Evolutionary conservation across 2,888 invertebrate species (phyloP).

Genomic region (Coleophora deauratella): DNA sequence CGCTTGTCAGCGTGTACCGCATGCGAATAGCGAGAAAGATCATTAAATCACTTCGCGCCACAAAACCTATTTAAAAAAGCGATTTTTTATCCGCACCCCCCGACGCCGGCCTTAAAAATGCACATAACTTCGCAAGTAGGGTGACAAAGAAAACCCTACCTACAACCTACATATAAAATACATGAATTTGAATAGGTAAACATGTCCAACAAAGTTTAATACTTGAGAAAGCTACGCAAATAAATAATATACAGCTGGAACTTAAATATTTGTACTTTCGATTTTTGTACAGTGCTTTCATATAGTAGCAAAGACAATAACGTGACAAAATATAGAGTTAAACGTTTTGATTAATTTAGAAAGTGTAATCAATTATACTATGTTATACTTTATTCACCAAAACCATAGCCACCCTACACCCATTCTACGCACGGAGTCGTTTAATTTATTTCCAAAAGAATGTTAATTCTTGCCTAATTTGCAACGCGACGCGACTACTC

Average conservation of each 20-base stretch:
- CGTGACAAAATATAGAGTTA: too few relatives aligned
- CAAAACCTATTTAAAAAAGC: constrained; percentile 65
- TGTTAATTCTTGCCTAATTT: constrained; percentile 35
- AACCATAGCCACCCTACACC: too few relatives aligned
- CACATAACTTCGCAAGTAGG: constrained; percentile 28
- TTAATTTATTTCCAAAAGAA: constrained; percentile 44
- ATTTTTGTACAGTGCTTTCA: too few relatives aligned
- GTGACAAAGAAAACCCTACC: constrained; percentile 12
- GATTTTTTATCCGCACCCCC: constrained; percentile 55
- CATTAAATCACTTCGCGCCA: constrained; percentile 67
- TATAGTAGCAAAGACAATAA: too few relatives aligned
- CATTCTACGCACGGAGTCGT: constrained; percentile 1
- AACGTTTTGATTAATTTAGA: too few relatives aligned
- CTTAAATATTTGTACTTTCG: too few relatives aligned
- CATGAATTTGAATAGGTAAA: too few relatives aligned
- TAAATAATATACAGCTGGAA: too few relatives aligned
- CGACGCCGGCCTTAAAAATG: constrained; percentile 26
- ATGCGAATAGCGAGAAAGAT: constrained; percentile 49
- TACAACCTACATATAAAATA: too few relatives aligned
- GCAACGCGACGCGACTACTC: not conserved
- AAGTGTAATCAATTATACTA: constrained; percentile 13
- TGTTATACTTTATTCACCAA: too few relatives aligned
- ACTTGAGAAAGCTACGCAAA: too few relatives aligned
- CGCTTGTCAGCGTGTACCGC: constrained; percentile 54
- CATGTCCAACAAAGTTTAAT: too few relatives aligned